Evolutionary conservation across 2,797 vertebrate species (phyloP), one percentile per base, ranked within the genome.

Genomic region (Argya squamiceps): DNA sequence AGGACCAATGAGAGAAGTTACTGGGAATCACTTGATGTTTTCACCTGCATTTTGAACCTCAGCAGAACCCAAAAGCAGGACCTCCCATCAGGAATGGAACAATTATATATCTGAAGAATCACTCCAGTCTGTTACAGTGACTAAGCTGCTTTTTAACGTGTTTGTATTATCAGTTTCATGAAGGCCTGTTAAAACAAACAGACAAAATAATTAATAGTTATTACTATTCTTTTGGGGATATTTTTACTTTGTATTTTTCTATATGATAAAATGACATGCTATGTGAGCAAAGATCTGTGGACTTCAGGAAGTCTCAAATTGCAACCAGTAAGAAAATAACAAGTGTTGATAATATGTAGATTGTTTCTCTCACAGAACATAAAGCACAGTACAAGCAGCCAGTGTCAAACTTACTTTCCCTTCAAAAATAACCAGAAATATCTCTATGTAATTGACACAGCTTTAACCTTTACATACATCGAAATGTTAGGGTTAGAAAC

Each of bases 61-160:
- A 55, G 12, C 34, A 85, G 93, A 76, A 70, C 18, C 56, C 2
- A 30, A 44, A 32, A 49, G 43, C 22, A 49, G 59, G 22, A 30
- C 53, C 43, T 82, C 46, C 53, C 13, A 12, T 26, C 41, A 43
- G 47, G 52, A 68, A 34, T 3, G 10, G 44, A 63, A 23, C 11
- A 24, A 26, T 94, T 78, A 98, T 1, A 89, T 68, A 39, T 99
- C 99, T 53, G 99, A 99, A 9, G 98, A 98, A 94, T 99, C 99
- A 27, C 98, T 99, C 98, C 98, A 98, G 56, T 99, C 99, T n/a
- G 98, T 99, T 90, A 99, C 97, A 17, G 98, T 98, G 82, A 98
- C 98, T 88, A 99, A 95, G 93, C 98, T 99, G 98, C 99, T 99
- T 97, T 99, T 99, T 95, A 98, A 97, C 1, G 98, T 99, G 96